phyloP scores from a whole-genome alignment of 2,797 vertebrate species.

The Synanceia verrucosa region DNA sequence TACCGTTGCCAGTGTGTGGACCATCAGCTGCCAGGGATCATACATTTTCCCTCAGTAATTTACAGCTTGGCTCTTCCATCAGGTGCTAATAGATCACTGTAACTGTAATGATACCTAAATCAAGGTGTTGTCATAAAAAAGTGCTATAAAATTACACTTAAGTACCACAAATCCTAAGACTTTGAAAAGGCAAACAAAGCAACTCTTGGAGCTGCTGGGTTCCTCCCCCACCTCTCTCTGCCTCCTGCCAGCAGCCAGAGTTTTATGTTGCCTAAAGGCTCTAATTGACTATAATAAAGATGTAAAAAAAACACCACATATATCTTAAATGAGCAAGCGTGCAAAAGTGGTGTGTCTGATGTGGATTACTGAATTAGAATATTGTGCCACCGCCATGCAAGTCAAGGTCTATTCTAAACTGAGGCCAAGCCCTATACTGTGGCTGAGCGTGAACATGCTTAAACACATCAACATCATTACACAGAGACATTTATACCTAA shows the following conservation, averaged over 20 bases:
- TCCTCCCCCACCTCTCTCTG: slow-evolving; percentile 6
- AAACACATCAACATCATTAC: slow-evolving; percentile 23
- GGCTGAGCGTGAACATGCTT: slow-evolving; percentile 16
- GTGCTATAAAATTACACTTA: slow-evolving; percentile 15
- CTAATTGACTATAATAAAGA: slow-evolving; percentile 49
- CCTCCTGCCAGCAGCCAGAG: background rate
- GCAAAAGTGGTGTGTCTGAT: slow-evolving; percentile 44
- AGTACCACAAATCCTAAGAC: background rate
- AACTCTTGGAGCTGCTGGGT: background rate
- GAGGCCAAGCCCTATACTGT: slow-evolving; percentile 21
- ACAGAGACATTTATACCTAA: background rate
- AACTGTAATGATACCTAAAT: slow-evolving; percentile 14
- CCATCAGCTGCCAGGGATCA: slow-evolving; percentile 46
- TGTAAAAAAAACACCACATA: slow-evolving; percentile 23
- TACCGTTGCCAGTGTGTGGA: slow-evolving; percentile 27
- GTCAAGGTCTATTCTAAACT: slow-evolving; percentile 38
- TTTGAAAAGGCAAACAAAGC: slow-evolving; percentile 30
- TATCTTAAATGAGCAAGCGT: slow-evolving; percentile 23
- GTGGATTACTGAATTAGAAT: slow-evolving; percentile 50
- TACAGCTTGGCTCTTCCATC: slow-evolving; percentile 7
- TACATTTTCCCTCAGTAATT: slow-evolving; percentile 10
- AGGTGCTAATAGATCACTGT: background rate
- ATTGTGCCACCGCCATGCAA: slow-evolving; percentile 18
- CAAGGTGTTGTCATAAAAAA: slow-evolving; percentile 8
- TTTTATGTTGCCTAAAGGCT: slow-evolving; percentile 30